Evolutionary conservation across 2,888 invertebrate species (phyloP).

Genomic region (Laspeyria flexula): DNA sequence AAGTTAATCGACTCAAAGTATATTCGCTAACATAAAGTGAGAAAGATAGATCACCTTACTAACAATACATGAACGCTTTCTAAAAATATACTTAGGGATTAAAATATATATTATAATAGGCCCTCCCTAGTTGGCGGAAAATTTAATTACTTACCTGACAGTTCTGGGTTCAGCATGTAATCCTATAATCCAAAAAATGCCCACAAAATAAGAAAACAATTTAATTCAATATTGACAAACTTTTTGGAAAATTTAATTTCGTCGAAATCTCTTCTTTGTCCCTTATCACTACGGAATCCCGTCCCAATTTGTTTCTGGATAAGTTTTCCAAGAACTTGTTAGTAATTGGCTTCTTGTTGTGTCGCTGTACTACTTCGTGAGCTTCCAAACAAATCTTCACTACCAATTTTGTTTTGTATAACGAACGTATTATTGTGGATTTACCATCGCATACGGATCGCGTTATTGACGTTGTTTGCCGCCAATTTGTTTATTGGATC

Average conservation of each 20-base stretch:
- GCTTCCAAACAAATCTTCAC: slow-evolving; percentile 16
- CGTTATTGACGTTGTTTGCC: background rate
- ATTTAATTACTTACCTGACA: background rate
- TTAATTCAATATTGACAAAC: slow-evolving; percentile 29
- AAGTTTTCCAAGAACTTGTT: slow-evolving; percentile 40
- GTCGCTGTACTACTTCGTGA: slow-evolving; percentile 16
- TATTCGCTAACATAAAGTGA: background rate
- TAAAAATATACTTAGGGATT: no score
- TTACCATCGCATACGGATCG: background rate
- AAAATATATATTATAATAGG: no score
- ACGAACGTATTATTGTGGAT: slow-evolving; percentile 11
- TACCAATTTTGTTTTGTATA: slow-evolving; percentile 17
- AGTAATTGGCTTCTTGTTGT: slow-evolving; percentile 43
- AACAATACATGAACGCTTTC: no score
- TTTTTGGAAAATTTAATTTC: slow-evolving; percentile 42
- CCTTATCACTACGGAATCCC: slow-evolving; percentile 28
- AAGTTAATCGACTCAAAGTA: background rate
- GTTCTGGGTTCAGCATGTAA: background rate
- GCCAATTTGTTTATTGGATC: background rate
- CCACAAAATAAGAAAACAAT: slow-evolving; percentile 8
- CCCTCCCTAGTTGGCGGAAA: background rate
- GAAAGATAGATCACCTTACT: no score
- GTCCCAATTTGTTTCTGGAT: slow-evolving; percentile 24
- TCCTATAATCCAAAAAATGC: slow-evolving; percentile 3
- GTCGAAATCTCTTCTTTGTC: slow-evolving; percentile 31